Base-by-base conservation (phyloP, 2,888 invertebrate species). In the Epiperipatus broadwayi region DNA sequence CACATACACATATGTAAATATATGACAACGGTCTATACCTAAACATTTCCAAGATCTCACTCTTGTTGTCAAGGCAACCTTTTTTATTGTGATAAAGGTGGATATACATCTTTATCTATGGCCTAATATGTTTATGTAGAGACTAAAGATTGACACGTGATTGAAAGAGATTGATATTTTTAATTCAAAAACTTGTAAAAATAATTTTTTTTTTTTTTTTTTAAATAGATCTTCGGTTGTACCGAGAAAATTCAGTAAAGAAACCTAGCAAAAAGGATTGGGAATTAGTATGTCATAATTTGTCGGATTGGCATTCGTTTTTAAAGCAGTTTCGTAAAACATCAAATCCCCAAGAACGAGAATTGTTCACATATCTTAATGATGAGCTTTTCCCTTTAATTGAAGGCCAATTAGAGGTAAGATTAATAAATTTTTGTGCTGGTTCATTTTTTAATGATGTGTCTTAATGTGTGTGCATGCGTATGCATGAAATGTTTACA, bases 241-340 rank as follows among this genome's bases (percentile, higher is more conserved):
- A 50, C 47, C 47, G 49, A 40, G 51, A 52, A 41, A 47, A 47
- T 41, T 43, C 48, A 8, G 39, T 38, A 31, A 47, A 49, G 43
- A 50, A 50, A 41, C 46, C 44, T 29, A 48, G 41, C 32, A 48
- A 43, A 38, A 47, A 46, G 41, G 50, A 48, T 35, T 52, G 49
- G 50, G 50, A 52, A 44, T 52, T 50, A 39, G 48, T 50, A 15
- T 50, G 50, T 41, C 41, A 49, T 31, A 50, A 48, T 15, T 35
- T 49, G 16, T 28, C 41, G 20, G 51, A 52, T 33, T 52, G 52
- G 51, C 43, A 46, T 28, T 40, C 45, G 28, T 48, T 52, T 38
- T 42, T 51, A 16, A 49, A 48, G 38, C 49, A 51, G 39, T 50
- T 50, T 44, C 46, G 47, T 7, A 49, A 49, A 39, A 48, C 49